Evolutionary conservation across 2,797 vertebrate genomes (phyloP).

Genomic region (Enteromius fasciolatus): DNA sequence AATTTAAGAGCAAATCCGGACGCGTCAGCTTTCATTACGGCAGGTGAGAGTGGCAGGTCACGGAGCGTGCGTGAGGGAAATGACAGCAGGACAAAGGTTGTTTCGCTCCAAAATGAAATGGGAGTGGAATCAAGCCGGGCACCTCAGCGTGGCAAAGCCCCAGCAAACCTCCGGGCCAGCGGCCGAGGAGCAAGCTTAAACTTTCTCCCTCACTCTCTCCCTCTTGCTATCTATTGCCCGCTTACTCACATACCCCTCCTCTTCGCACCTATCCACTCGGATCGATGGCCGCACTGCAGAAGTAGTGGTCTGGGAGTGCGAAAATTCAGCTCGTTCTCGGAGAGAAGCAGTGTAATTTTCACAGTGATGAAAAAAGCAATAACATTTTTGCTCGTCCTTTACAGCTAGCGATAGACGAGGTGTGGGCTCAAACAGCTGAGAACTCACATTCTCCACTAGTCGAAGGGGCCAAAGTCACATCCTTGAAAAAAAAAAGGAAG

Average conservation of each 20-base stretch:
- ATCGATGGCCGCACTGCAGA: constrained; percentile 55
- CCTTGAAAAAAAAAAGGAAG: background rate
- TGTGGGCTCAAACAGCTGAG: constrained; percentile 44
- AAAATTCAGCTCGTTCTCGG: constrained; percentile 54
- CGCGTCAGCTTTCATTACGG: constrained; percentile 65
- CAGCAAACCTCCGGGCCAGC: constrained; percentile 38
- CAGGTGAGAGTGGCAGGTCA: constrained; percentile 53
- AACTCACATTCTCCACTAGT: constrained; percentile 33
- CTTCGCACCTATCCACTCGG: constrained; percentile 15
- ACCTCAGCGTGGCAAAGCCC: constrained; percentile 51
- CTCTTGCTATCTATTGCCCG: constrained; percentile 12
- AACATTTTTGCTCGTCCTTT: constrained; percentile 56
- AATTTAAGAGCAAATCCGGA: constrained; percentile 66
- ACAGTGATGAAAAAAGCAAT: constrained; percentile 60
- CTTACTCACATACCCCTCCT: constrained; percentile 2
- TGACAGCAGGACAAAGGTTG: constrained; percentile 52
- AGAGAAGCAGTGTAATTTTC: constrained; percentile 62
- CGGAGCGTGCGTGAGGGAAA: constrained; percentile 45
- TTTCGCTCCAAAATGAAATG: constrained; percentile 61
- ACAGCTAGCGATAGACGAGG: constrained; percentile 48
- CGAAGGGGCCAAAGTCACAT: constrained; percentile 46
- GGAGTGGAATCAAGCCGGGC: constrained; percentile 50
- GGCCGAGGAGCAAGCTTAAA: constrained; percentile 45
- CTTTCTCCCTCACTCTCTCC: constrained; percentile 21
- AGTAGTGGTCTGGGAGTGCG: constrained; percentile 52